These are phyloP conservation scores for Mimachlamys varia DNA, from an alignment of 2,888 invertebrate species.

Conservation along the genomic window DNA sequence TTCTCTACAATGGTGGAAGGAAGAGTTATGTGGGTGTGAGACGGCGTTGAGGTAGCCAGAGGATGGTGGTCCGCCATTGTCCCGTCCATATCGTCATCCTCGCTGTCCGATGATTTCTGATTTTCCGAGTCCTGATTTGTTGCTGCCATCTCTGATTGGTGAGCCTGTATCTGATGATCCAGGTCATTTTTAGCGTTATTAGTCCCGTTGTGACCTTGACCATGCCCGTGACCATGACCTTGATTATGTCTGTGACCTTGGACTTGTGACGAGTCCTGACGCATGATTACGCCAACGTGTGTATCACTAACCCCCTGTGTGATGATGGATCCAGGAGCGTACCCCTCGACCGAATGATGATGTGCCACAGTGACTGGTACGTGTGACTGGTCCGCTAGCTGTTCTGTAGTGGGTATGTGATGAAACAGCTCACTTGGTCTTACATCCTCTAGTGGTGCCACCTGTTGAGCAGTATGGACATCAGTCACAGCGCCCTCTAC, in stretches of 20 bases:
- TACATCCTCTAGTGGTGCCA: constrained; percentile 9
- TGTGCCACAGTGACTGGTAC: neutral
- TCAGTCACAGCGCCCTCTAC: constrained; percentile 16
- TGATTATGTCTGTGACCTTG: neutral
- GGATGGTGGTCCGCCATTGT: neutral
- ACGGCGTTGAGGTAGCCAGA: neutral
- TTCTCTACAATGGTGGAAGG: constrained; percentile 10
- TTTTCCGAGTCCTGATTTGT: neutral
- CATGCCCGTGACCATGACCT: neutral
- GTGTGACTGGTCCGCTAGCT: neutral
- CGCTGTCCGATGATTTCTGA: constrained; percentile 15
- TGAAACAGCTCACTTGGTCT: neutral
- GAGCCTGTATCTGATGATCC: neutral
- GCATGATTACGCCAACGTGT: neutral
- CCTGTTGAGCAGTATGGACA: constrained; percentile 25
- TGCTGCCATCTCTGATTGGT: neutral
- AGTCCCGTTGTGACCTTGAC: neutral
- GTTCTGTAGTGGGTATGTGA: neutral
- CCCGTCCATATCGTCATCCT: neutral
- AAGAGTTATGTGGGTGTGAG: neutral
- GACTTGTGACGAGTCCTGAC: neutral
- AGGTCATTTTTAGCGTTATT: neutral
- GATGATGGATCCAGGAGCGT: neutral
- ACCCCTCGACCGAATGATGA: neutral
- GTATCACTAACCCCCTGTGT: neutral